These are phyloP conservation scores for Cyclopterus lumpus DNA, from an alignment of 2,797 vertebrate species.

Conservation along the genomic window DNA sequence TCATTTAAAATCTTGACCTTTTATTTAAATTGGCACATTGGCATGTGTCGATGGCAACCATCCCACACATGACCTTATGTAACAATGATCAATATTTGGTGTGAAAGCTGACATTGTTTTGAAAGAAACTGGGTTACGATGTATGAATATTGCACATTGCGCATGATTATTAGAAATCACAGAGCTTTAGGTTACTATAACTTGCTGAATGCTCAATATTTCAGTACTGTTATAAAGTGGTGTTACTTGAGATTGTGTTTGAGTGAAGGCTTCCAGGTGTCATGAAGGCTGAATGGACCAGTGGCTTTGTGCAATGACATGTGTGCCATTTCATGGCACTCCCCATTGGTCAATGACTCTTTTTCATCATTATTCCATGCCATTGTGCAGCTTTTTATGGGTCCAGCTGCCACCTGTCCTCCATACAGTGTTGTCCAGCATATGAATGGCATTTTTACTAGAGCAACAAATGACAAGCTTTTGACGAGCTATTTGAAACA, in stretches of 20 bases:
- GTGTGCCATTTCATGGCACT: slow-evolving; percentile 76
- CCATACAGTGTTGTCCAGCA: slow-evolving; percentile 73
- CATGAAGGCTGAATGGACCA: slow-evolving; percentile 79
- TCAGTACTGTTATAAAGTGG: slow-evolving; percentile 48
- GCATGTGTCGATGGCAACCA: slow-evolving; percentile 57
- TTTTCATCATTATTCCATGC: slow-evolving; percentile 82
- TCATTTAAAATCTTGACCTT: slow-evolving; percentile 73
- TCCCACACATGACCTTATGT: slow-evolving; percentile 62
- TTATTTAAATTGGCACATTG: slow-evolving; percentile 64
- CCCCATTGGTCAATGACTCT: slow-evolving; percentile 78
- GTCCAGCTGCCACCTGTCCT: slow-evolving; percentile 82
- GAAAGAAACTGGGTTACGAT: slow-evolving; percentile 35
- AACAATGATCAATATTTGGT: slow-evolving; percentile 54
- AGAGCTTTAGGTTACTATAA: neutral
- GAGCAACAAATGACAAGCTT: slow-evolving; percentile 61
- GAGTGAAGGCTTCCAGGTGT: slow-evolving; percentile 70
- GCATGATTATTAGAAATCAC: slow-evolving; percentile 14
- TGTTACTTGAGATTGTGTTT: slow-evolving; percentile 69
- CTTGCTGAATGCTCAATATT: slow-evolving; percentile 20
- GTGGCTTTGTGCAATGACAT: slow-evolving; percentile 80
- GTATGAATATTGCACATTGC: neutral
- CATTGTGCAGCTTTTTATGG: slow-evolving; percentile 82
- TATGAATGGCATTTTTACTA: slow-evolving; percentile 65
- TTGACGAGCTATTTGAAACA: slow-evolving; percentile 63
- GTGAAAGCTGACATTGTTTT: slow-evolving; percentile 47